Percentiles rank a stretch among this genome's conserved stretches.
phyloP scores from a whole-genome alignment of 92 coral and sea anemone species.

The Porites rus region DNA sequence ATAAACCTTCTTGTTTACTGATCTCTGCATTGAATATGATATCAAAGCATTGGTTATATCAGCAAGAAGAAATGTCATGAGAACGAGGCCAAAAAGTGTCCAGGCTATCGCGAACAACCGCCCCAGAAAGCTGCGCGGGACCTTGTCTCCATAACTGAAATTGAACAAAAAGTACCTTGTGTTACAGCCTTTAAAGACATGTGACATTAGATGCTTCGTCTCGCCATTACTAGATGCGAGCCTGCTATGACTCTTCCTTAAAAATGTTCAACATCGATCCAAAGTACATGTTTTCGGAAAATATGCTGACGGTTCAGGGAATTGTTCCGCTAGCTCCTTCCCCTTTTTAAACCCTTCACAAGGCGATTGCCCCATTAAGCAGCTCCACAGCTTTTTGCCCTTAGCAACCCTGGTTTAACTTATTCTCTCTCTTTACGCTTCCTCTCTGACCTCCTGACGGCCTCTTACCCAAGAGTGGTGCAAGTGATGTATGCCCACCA shows the following conservation, averaged over 20 bases:
- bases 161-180: neutral
- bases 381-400: neutral
- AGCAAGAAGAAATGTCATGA: constrained; percentile 68
- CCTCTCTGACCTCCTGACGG: neutral
- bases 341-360: neutral
- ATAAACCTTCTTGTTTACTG: constrained; percentile 38
- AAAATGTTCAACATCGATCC: too few relatives aligned
- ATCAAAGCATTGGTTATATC: constrained; percentile 62
- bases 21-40: constrained; percentile 18
- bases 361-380: neutral
- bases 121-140: constrained; percentile 70
- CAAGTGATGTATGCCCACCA: constrained; percentile 68
- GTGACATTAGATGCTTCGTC: neutral
- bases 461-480: constrained; percentile 69
- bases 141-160: constrained; percentile 85
- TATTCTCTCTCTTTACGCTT: neutral
- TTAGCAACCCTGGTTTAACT: neutral
- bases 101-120: constrained; percentile 68
- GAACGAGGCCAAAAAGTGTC: constrained; percentile 67
- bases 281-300: too few relatives aligned
- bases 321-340: neutral
- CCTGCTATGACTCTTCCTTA: neutral
- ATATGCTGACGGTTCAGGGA: too few relatives aligned
- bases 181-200: neutral
- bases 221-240: neutral